These are phyloP conservation scores for Sylvicola fuscatus DNA, from an alignment of 2,888 invertebrate species.

Conservation along the genomic window DNA sequence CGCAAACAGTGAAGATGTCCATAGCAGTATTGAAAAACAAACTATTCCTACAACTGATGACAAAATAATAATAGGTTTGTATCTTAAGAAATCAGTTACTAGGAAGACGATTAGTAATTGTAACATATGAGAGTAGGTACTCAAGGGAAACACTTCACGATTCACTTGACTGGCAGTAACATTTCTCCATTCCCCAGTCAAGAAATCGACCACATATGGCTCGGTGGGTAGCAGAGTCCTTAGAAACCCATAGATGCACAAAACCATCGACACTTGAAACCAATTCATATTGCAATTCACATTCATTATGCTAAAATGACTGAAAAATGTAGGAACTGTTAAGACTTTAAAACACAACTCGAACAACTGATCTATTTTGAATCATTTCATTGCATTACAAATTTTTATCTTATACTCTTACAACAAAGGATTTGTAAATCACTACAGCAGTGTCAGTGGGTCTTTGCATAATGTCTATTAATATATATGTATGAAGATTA, in stretches of 20 bases:
- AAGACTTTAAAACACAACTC: too few species aligned
- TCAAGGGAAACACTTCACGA: slow-evolving; percentile 55
- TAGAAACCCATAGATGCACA: slow-evolving; percentile 53
- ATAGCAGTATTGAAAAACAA: slow-evolving; percentile 56
- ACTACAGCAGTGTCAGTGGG: too few species aligned
- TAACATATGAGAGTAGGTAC: slow-evolving; percentile 57
- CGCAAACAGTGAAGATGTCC: slow-evolving; percentile 48
- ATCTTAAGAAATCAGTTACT: slow-evolving; percentile 42
- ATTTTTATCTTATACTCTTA: too few species aligned
- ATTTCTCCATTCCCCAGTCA: slow-evolving; percentile 47
- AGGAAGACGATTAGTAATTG: slow-evolving; percentile 50
- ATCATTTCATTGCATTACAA: too few species aligned
- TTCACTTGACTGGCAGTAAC: slow-evolving; percentile 42
- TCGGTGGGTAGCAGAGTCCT: slow-evolving; percentile 60
- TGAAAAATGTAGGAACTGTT: too few species aligned
- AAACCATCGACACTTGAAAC: slow-evolving; percentile 38
- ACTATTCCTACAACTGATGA: slow-evolving; percentile 47
- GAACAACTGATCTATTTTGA: too few species aligned
- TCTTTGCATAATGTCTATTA: too few species aligned
- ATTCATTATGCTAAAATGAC: too few species aligned
- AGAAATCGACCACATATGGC: slow-evolving; percentile 51
- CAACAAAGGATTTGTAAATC: too few species aligned
- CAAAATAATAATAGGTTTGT: slow-evolving; percentile 71
- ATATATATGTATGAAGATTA: too few species aligned
- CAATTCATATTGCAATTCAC: slow-evolving; percentile 30